Evolutionary conservation across 1,140 invertebrate genomes (phyloP).

Genomic region (Anastrepha ludens): DNA sequence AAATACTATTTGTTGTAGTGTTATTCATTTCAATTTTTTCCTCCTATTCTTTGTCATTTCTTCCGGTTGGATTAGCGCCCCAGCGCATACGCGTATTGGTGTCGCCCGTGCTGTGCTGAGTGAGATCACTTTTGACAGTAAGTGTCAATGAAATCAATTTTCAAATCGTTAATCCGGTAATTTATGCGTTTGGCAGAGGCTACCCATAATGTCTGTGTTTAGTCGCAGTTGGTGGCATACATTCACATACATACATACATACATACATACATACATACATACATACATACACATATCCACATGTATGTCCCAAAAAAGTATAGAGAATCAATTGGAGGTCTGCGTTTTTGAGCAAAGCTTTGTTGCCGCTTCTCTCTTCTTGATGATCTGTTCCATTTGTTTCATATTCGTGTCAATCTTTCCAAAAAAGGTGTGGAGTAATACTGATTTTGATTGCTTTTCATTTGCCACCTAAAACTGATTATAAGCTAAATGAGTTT

Average conservation of each 20-base stretch:
- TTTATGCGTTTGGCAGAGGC: slow-evolving; percentile 61
- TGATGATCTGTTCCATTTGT: neutral
- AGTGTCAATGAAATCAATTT: slow-evolving; percentile 72
- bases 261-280: neutral
- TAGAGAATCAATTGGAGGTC: neutral
- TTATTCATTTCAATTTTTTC: neutral
- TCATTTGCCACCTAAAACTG: neutral
- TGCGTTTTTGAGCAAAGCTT: neutral
- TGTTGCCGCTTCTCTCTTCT: neutral
- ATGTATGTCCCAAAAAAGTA: neutral
- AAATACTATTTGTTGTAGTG: neutral
- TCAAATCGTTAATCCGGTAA: slow-evolving; percentile 71
- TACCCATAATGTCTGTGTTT: slow-evolving; percentile 31
- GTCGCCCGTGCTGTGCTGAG: slow-evolving; percentile 21
- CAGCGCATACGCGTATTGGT: slow-evolving; percentile 42
- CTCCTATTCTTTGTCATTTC: slow-evolving; percentile 10
- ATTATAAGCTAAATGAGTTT: slow-evolving; percentile 4
- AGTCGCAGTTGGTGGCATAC: slow-evolving; percentile 23
- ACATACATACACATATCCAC: neutral
- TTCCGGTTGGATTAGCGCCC: neutral
- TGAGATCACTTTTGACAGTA: slow-evolving; percentile 68
- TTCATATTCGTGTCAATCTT: neutral
- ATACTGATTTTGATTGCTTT: neutral
- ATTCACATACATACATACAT: neutral
- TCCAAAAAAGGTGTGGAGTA: slow-evolving; percentile 11